These are phyloP conservation scores for Sula dactylatra DNA, from an alignment of 2,113 vertebrate genomes.

Conservation along the genomic window DNA sequence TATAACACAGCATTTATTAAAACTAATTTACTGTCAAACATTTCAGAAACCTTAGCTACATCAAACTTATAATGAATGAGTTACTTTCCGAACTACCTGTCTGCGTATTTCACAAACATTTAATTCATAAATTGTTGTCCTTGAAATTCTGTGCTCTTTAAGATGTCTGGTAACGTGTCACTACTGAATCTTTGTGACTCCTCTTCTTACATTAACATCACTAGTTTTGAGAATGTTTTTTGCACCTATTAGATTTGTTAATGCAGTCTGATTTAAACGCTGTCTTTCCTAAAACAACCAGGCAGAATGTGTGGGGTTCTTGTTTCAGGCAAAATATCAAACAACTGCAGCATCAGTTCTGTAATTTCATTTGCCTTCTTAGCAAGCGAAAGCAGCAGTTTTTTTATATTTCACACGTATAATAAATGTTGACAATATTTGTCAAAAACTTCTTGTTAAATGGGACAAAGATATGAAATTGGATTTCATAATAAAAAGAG, in stretches of 20 bases:
- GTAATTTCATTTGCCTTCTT: conserved; percentile 19
- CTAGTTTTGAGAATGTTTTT: neutral
- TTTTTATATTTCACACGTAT: neutral
- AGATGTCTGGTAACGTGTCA: neutral
- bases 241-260: neutral
- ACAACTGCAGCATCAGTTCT: neutral
- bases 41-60: neutral
- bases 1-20: neutral
- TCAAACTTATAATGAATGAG: neutral
- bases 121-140: neutral
- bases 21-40: neutral
- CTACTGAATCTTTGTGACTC: neutral
- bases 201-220: neutral
- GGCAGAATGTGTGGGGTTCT: neutral
- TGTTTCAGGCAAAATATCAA: neutral
- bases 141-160: neutral
- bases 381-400: too few relatives aligned
- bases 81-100: neutral
- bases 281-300: neutral
- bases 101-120: neutral
- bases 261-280: neutral
- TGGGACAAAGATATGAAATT: conserved; percentile 64
- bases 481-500: conserved; percentile 64
- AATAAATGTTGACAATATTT: conserved; percentile 60
- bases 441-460: conserved; percentile 63